Evolutionary conservation across 1,140 invertebrate species (phyloP), one percentile per base, ranked within the genome.

Genomic region (Dolichoris vasculosae): DNA sequence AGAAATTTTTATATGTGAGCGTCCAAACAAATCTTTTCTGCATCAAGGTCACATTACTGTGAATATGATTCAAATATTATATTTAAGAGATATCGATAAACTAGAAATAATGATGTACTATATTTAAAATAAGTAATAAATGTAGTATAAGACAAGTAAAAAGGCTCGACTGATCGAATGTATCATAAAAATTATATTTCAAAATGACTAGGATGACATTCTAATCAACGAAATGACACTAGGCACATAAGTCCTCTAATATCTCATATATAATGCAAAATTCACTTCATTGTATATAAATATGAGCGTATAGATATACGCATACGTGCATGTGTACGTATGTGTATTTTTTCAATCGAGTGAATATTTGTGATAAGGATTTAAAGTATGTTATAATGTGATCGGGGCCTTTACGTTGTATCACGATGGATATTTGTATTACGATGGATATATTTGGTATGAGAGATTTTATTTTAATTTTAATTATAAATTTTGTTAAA

Each of bases 351-450:
- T 63, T 35, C 20, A 77, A 35, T 2, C 35, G 23, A 17, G 55
- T 35, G 26, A 38, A 38, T 43, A 23, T 64, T 35, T 26, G 35
- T 48, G 4, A 63, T 6, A n/a, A 32, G 7, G 40, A 63, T 15
- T 59, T 80, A 15, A 78, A 80, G 9, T 46, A 11, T 40, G 51
- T 13, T 48, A 23, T 76, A n/a, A 78, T 75, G 48, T 32, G 48
- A 32, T 75, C 48, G 67, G 51, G 83, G 64, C 67, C n/a, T 85
- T 85, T 85, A 48, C 48, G 67, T 63, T 51, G 38, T 75, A 80
- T 80, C 38, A 15, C 64, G 38, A 69, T 48, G 46, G 26, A 38
- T 80, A 84, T 40, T 69, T 84, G 80, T 80, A 1, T 40, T 78
- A 26, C 32, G 9, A 35, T 1, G 20, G 23, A 77, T 51, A 35